Percentiles rank a stretch among this genome's conserved stretches.
Evolutionary conservation across 2,797 vertebrate species (phyloP).

Genomic region (Manis crassicaudata): DNA sequence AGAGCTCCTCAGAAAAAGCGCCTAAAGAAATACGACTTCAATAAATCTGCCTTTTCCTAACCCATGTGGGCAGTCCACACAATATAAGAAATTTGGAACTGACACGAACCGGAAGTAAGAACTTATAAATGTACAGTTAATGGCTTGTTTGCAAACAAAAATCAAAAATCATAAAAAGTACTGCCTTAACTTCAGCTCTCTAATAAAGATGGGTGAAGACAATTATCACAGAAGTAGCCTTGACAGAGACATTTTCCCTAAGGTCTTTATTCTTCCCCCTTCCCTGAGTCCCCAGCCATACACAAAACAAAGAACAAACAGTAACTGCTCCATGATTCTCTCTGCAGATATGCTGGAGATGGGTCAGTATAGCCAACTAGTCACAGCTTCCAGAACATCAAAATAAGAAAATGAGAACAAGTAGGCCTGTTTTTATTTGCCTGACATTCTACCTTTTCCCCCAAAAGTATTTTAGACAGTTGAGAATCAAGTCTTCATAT

Average conservation of each 20-base stretch:
- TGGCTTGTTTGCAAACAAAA: constrained; percentile 17
- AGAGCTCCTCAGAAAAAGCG: neutral
- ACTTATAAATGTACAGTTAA: constrained; percentile 9
- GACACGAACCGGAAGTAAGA: neutral
- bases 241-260: neutral
- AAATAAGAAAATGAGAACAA: constrained; percentile 33
- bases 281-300: neutral
- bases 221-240: neutral
- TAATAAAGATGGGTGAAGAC: neutral
- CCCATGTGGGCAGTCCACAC: neutral
- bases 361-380: neutral
- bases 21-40: constrained; percentile 23
- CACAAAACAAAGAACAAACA: neutral
- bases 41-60: constrained; percentile 14
- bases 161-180: constrained; percentile 14
- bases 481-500: neutral
- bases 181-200: neutral
- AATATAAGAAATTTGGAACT: neutral
- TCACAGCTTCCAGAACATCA: neutral
- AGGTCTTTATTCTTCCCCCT: neutral
- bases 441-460: neutral
- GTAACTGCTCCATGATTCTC: neutral
- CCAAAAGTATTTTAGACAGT: neutral
- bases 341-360: neutral
- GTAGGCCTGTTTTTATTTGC: neutral